Conservation (phyloP, 2,113 vertebrate genomes). For the Gorsachius goisagi region DNA sequence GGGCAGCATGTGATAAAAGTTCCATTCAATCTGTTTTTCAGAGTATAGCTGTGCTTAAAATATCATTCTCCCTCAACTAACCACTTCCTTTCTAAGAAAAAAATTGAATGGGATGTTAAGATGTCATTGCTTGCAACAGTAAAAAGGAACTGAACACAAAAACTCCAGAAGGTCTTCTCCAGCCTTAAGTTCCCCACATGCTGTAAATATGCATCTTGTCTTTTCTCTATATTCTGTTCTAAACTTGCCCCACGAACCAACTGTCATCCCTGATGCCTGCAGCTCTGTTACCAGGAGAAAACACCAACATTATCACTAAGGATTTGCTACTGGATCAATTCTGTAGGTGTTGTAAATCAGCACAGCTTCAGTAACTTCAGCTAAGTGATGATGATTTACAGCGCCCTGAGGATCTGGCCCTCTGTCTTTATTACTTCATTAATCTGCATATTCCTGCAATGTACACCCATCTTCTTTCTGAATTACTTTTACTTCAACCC, state of each 20-base stretch:
- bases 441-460: slow-evolving; percentile 45
- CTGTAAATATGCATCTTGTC: background rate
- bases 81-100: slow-evolving; percentile 4
- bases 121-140: slow-evolving; percentile 9
- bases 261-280: background rate
- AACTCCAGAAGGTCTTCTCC: slow-evolving; percentile 27
- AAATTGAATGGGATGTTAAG: background rate
- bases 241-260: slow-evolving; percentile 4
- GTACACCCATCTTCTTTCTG: slow-evolving; percentile 14
- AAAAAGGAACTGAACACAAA: slow-evolving; percentile 2
- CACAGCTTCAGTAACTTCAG: background rate
- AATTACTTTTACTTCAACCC: background rate
- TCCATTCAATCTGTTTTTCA: background rate
- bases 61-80: background rate
- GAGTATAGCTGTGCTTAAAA: slow-evolving; percentile 13
- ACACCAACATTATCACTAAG: background rate
- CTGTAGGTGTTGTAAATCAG: slow-evolving; percentile 24
- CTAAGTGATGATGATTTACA: slow-evolving; percentile 37
- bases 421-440: slow-evolving; percentile 39
- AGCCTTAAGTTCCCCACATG: background rate
- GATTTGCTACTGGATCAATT: slow-evolving; percentile 22
- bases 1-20: slow-evolving; percentile 23
- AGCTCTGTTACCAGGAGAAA: background rate
- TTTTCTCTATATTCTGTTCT: background rate
- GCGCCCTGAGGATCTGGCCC: background rate